Percentiles rank a stretch among this genome's conserved stretches.
phyloP scores from a whole-genome alignment of 2,113 vertebrate species.

The Cyphomyrus discorhynchus region DNA sequence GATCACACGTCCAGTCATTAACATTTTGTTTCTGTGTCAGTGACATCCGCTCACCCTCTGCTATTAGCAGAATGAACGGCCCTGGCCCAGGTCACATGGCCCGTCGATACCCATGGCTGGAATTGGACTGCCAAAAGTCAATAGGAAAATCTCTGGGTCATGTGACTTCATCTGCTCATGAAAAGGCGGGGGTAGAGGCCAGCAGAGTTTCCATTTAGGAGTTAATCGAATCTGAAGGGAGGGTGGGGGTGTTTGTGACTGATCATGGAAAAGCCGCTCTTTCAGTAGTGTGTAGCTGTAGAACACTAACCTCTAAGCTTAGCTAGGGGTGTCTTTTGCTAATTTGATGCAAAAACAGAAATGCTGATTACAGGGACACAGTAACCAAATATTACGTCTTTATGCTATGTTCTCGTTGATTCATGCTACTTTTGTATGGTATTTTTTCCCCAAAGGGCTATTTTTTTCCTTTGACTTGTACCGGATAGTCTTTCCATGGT shows the following conservation, averaged over 20 bases:
- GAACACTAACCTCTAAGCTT: not conserved
- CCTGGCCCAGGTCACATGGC: not conserved
- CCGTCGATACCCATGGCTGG: constrained; percentile 31
- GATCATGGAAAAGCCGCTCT: not conserved
- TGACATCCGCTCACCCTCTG: not conserved
- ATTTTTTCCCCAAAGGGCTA: not conserved
- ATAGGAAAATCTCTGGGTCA: constrained; percentile 19
- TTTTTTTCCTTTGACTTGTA: not conserved
- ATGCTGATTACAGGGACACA: not conserved
- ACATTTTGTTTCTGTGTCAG: not conserved
- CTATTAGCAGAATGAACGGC: constrained; percentile 23
- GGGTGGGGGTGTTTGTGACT: not conserved
- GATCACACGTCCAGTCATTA: not conserved
- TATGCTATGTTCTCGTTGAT: not conserved
- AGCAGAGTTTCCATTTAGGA: not conserved
- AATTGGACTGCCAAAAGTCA: constrained; percentile 26
- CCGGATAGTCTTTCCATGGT: not conserved
- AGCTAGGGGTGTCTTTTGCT: not conserved
- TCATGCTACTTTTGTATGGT: not conserved
- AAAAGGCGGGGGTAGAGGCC: not conserved
- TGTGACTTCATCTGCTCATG: not conserved
- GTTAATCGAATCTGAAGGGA: not conserved
- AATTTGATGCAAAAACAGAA: not conserved
- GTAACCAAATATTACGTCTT: not conserved
- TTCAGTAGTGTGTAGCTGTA: not conserved